Evolutionary conservation across 2,888 invertebrate species (phyloP), one percentile per base, ranked within the genome.

Genomic region (Pollenia amentaria): DNA sequence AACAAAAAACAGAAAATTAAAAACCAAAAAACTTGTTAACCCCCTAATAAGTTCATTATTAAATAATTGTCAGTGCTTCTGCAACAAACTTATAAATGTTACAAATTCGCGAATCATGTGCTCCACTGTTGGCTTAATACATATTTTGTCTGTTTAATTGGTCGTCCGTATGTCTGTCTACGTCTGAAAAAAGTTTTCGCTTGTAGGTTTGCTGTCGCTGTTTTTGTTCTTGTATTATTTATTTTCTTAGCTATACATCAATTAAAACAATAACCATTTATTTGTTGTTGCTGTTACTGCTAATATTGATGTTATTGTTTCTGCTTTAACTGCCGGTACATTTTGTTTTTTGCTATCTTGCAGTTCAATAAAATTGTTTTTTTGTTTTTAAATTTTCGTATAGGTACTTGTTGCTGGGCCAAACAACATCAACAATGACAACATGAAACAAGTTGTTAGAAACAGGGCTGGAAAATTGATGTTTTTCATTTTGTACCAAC

Each of bases 251-350:
- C 4, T 14, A n/a, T 21, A 46, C 51, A 73, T 80, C 55, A 65
- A 81, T 73, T 81, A 73, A 73, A 73, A n/a, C 73, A 65, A 73
- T 21, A 72, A 65, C 12, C 38, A 69, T 12, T 16, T 42, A 9
- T 57, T 42, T 70, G 18, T 55, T 14, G n/a, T 16, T 42, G 11
- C 10, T 29, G 0, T 21, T 21, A 14, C 2, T 46, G n/a, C n/a
- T n/a, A 21, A 21, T 21, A 2, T 21, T 21, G 21, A 21, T 21
- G 29, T 67, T 65, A 2, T 62, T 75, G 38, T 60, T 42, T 53
- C 18, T 70, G 60, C 2, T 62, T 1, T 3, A 48, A 62, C 21
- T 67, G 67, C 38, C 38, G 44, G 8, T 64, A 51, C 40, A 64
- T 40, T 55, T 21, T 44, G 16, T 51, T 72, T 3, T 40, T 60